phyloP scores from a whole-genome alignment of 2,888 invertebrate genomes.

The Acrocera orbiculus region DNA sequence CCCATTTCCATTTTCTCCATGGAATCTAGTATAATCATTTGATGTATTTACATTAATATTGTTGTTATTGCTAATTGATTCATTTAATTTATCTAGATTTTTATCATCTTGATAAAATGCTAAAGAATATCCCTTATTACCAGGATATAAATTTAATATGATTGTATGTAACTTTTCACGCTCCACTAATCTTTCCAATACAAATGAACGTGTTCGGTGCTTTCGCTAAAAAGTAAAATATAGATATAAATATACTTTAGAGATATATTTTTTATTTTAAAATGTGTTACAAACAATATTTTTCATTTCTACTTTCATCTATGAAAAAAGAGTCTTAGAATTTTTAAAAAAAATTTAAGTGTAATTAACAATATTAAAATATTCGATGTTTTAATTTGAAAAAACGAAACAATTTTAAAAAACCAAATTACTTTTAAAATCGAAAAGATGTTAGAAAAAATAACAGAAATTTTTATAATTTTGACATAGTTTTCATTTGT shows the following conservation, averaged over 20 bases:
- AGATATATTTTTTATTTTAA: no score
- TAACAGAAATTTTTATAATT: no score
- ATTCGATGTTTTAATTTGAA: neutral
- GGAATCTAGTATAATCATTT: conserved; percentile 8
- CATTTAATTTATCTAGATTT: conserved; percentile 32
- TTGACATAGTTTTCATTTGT: no score
- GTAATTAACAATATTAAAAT: neutral
- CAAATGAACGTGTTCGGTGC: conserved; percentile 40
- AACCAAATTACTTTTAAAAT: no score
- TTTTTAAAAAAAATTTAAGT: neutral
- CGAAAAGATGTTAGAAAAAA: no score
- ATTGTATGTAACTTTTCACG: conserved; percentile 75
- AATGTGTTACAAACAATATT: no score
- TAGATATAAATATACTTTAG: neutral
- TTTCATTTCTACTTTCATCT: no score
- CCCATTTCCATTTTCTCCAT: neutral
- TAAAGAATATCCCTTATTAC: conserved; percentile 75
- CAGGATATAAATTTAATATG: conserved; percentile 79
- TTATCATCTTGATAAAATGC: conserved; percentile 26
- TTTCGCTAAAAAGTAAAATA: conserved; percentile 20
- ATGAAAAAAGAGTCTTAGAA: no score
- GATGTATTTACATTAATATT: conserved; percentile 11
- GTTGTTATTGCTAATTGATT: conserved; percentile 19
- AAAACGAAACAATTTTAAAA: no score
- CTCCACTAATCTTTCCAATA: conserved; percentile 70